phyloP scores from a whole-genome alignment of 1,140 invertebrate genomes.

The Phymorhynchus buccinoides region DNA sequence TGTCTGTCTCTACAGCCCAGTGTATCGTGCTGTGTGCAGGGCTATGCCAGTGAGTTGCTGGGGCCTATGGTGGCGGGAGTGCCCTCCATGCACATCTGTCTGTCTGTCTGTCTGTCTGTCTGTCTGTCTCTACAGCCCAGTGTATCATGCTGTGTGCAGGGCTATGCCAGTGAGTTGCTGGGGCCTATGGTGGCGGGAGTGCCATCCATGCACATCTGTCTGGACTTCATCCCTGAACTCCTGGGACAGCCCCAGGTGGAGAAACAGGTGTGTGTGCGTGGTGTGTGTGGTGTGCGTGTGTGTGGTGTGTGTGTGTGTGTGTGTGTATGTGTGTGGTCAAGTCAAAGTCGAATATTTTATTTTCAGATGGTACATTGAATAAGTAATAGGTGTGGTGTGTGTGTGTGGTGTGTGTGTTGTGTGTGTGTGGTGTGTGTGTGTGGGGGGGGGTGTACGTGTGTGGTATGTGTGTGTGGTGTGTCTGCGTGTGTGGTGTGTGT shows the following conservation, averaged over 20 bases:
- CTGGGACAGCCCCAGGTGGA: constrained; percentile 92
- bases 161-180: constrained; percentile 91
- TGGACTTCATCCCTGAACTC: constrained; percentile 96
- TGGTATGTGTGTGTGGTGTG: too few species aligned
- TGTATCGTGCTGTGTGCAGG: constrained; percentile 76
- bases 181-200: constrained; percentile 92
- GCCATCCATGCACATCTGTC: constrained; percentile 98
- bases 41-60: constrained; percentile 91
- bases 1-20: neutral
- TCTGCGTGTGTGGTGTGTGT: too few species aligned
- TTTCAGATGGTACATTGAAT: too few species aligned
- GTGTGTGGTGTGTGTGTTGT: too few species aligned
- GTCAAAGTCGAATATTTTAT: too few species aligned
- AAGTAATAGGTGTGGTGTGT: too few species aligned
- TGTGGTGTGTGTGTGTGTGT: too few species aligned
- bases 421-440: too few species aligned
- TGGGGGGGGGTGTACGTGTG: too few species aligned
- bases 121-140: neutral
- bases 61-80: constrained; percentile 92
- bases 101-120: too few species aligned
- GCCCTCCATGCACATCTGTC: constrained; percentile 98
- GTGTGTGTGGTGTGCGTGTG: too few species aligned
- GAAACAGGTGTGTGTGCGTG: constrained; percentile 82
- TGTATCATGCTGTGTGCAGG: constrained; percentile 77
- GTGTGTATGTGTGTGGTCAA: too few species aligned